Conservation (phyloP, 2,888 invertebrate species). For the Sphecodes monilicornis region DNA sequence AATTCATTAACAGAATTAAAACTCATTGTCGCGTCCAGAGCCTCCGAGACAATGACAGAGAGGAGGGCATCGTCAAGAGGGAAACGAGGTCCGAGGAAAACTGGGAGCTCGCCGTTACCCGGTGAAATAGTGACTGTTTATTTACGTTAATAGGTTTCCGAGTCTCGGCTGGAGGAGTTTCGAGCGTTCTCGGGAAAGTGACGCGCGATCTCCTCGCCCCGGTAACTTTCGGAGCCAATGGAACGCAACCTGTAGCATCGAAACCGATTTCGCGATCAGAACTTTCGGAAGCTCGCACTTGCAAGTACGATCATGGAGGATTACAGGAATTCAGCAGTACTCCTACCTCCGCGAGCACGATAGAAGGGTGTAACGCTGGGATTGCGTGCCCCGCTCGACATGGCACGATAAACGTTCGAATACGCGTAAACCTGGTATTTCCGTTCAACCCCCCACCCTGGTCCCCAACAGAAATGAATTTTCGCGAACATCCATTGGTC, state of each 20-base stretch:
- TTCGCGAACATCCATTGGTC: constrained; percentile 38
- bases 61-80: neutral
- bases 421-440: constrained; percentile 75
- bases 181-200: constrained; percentile 24
- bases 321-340: constrained; percentile 68
- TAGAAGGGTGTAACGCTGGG: constrained; percentile 68
- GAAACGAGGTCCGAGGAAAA: neutral
- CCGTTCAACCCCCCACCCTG: constrained; percentile 26
- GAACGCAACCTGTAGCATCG: constrained; percentile 67
- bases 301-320: constrained; percentile 65
- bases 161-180: constrained; percentile 29
- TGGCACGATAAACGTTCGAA: constrained; percentile 75
- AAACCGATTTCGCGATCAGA: constrained; percentile 65
- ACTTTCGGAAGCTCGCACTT: constrained; percentile 68
- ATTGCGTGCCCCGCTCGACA: constrained; percentile 72
- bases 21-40: no score
- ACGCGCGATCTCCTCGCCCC: constrained; percentile 41
- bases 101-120: neutral
- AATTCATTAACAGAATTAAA: neutral
- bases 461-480: constrained; percentile 53
- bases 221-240: constrained; percentile 31
- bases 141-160: constrained; percentile 20
- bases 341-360: constrained; percentile 65
- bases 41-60: neutral
- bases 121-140: constrained; percentile 3